Base-by-base conservation (phyloP, 2,113 vertebrate species). In the Elaphurus davidianus region DNA sequence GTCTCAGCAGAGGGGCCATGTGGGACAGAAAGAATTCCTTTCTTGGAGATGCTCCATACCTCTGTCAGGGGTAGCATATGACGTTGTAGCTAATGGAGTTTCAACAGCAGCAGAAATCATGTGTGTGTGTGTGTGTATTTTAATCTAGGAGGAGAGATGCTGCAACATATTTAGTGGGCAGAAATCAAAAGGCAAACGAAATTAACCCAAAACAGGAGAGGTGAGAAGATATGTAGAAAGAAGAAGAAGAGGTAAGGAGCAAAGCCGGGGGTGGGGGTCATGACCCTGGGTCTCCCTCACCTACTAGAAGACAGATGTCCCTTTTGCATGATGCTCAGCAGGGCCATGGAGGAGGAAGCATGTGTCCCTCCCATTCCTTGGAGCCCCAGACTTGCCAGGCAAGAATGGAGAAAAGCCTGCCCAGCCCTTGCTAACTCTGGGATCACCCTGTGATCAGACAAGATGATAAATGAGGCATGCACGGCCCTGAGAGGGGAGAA, bases 141-240 rank as follows among this genome's bases (percentile, higher is more conserved):
- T 28, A 40, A 55, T 36, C 12, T 7, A 36, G 86, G 76, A 74
- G 12, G 87, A 67, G 19, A 52, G 43, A 92, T 36, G 64, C 33
- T 40, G 13, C 14, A 87, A 82, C 79, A 47, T 7, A 30, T 50
- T 52, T 28, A 54, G 47, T 36, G 14, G 11, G 74, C 55, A 85
- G 62, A 95, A 87, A 79, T 84, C 81, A 94, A 81, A 86, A 84
- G 71, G 33, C 23, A 84, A 87, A 55, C 14, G 76, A 90, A 95
- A 86, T 64, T 54, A 62, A 64, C 21, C 71, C 7, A 60, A 93
- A 52, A 2, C 1, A 55, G 40, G 45, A 55, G 11, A 74, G 40
- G 27, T 28, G 6, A 87, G 81, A 82, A 33, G 52, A 23, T 30
- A 86, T 0, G 2, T 1, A 52, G 21, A 33, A 52, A 19, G 23